These are phyloP conservation scores for Chrysomela aeneicollis DNA, from an alignment of 2,888 invertebrate species.

Conservation along the genomic window DNA sequence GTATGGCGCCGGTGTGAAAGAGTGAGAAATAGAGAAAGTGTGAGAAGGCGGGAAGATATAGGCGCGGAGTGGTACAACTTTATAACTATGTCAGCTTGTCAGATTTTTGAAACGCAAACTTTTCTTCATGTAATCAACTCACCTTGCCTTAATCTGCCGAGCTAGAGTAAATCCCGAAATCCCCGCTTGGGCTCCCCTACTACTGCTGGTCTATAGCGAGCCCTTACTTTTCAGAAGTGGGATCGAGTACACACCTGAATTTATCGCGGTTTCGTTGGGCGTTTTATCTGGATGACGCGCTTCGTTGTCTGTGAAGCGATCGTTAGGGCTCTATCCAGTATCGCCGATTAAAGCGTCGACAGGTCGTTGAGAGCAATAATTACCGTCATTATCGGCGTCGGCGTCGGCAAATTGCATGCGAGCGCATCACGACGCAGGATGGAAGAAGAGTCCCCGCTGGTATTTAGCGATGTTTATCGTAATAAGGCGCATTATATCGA, in stretches of 20 bases:
- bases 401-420: conserved; percentile 42
- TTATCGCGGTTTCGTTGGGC: not conserved
- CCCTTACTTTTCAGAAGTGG: not conserved
- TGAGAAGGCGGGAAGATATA: too few species aligned
- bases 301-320: conserved; percentile 16
- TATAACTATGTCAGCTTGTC: too few species aligned
- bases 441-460: conserved; percentile 14
- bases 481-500: too few species aligned
- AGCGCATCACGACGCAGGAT: conserved; percentile 1
- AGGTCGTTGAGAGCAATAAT: conserved; percentile 53
- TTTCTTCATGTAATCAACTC: too few species aligned
- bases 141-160: too few species aligned
- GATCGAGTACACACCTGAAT: not conserved
- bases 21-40: too few species aligned
- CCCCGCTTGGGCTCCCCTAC: too few species aligned
- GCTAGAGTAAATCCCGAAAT: too few species aligned
- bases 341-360: conserved; percentile 50
- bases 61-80: too few species aligned
- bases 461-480: not conserved
- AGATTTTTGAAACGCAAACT: too few species aligned
- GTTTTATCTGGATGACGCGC: conserved; percentile 19
- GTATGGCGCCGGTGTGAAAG: too few species aligned
- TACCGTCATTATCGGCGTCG: conserved; percentile 53
- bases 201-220: too few species aligned
- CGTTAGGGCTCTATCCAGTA: conserved; percentile 43